These are phyloP conservation scores for Rhynchonema sp. DNA, from an alignment of 2,888 invertebrate genomes.

Conservation along the genomic window DNA sequence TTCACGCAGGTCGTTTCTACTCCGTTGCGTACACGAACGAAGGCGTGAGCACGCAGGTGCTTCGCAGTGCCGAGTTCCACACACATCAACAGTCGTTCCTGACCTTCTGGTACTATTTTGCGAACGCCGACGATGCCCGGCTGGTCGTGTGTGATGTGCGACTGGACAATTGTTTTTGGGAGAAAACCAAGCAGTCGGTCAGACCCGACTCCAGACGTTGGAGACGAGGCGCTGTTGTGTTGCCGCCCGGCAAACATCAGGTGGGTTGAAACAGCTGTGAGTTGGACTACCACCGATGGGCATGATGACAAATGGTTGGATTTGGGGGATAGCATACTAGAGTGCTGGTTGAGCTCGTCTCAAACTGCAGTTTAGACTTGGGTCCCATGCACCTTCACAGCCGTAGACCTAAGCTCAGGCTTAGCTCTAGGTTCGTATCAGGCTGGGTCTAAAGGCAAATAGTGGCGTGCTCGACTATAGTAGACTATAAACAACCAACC, in stretches of 20 bases:
- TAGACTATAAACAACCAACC: too few relatives aligned
- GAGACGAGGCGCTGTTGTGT: background rate
- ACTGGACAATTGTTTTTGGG: conserved; percentile 5
- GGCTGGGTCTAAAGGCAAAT: too few relatives aligned
- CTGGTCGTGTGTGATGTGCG: conserved; percentile 3
- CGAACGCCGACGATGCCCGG: background rate
- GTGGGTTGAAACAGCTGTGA: background rate
- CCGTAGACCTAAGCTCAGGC: too few relatives aligned
- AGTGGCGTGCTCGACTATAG: too few relatives aligned
- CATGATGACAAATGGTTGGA: too few relatives aligned
- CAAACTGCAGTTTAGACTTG: too few relatives aligned
- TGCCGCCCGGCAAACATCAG: conserved; percentile 2
- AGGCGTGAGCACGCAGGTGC: background rate
- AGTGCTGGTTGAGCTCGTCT: too few relatives aligned
- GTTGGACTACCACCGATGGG: too few relatives aligned
- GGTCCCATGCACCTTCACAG: too few relatives aligned
- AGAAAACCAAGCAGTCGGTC: background rate
- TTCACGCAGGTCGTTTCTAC: conserved; percentile 2
- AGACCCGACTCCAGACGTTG: background rate
- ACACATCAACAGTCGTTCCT: background rate
- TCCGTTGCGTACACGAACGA: conserved; percentile 1
- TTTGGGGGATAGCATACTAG: too few relatives aligned
- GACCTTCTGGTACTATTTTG: conserved; percentile 3
- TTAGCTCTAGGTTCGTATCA: too few relatives aligned
- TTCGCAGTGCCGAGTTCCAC: background rate